Evolutionary conservation across 2,888 invertebrate genomes (phyloP), one percentile per base, ranked within the genome.

Genomic region (Drosophila colorata): DNA sequence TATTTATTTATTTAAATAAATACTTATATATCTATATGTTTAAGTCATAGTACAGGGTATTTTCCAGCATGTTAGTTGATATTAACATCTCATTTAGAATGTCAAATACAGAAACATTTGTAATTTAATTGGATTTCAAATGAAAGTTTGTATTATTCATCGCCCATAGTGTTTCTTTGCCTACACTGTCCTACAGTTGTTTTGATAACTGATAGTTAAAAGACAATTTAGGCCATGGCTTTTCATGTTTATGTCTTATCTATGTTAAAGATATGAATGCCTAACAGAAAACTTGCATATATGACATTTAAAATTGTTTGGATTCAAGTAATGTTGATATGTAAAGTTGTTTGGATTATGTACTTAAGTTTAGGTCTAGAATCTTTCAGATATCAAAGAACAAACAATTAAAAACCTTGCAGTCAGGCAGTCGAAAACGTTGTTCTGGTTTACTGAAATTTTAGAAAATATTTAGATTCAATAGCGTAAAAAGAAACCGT

Each of bases 221-320:
- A 43, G 51, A 67, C 55, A 61, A 85, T 87, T 84, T 72, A 55
- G 88, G 84, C 85, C 84, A 85, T 52, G 84, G 87, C 64, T 74
- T 49, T 38, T 43, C 13, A n/a, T 48, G 53, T 48, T 60, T 57
- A 40, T 38, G 31, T 65, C 28, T 74, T 81, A 84, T 87, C 87
- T 88, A 68, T 80, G 64, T 66, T 5, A 28, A 1, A 80, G 71
- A 82, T 87, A 83, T 66, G 69, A 58, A 57, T 61, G 55, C 20
- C 40, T 44, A 64, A 38, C 80, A 75, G 48, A 65, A 78, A 59
- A 70, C 61, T 43, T 43, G 59, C 13, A 14, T 43, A 69, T 64
- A 64, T 76, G 86, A 63, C 72, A 72, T 37, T 41, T 35, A 43
- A 48, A 59, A 53, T 23, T 20, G 8, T 14, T 18, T 11, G 16